phyloP scores from a whole-genome alignment of 2,888 invertebrate genomes.

The Rhagophthalmus giganteus region DNA sequence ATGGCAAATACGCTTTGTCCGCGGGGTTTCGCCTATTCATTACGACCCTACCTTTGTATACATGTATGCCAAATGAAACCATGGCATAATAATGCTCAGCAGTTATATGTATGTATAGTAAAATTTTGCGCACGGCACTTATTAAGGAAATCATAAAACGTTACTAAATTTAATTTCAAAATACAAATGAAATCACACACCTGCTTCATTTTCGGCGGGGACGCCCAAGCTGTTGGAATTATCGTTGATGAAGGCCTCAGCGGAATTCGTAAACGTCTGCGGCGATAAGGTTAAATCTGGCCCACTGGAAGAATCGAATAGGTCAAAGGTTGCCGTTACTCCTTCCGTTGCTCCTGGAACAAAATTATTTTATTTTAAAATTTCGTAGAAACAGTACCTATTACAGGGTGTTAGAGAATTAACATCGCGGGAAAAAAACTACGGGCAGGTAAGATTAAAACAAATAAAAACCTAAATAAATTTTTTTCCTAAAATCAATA shows the following conservation, averaged over 20 bases:
- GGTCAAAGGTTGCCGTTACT: conserved; percentile 58
- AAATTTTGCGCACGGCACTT: not conserved
- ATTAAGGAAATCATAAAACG: not conserved
- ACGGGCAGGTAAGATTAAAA: too few relatives aligned
- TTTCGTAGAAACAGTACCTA: too few relatives aligned
- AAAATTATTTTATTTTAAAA: too few relatives aligned
- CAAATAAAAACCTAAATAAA: too few relatives aligned
- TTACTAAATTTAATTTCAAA: not conserved
- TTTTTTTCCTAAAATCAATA: too few relatives aligned
- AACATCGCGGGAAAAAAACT: too few relatives aligned
- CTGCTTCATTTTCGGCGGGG: conserved; percentile 63
- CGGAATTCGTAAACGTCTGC: conserved; percentile 65
- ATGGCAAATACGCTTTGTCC: conserved; percentile 11
- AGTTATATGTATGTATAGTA: conserved; percentile 7
- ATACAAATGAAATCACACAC: conserved; percentile 48
- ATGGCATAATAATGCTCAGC: conserved; percentile 6
- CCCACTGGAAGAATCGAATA: conserved; percentile 64
- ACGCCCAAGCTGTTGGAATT: conserved; percentile 66
- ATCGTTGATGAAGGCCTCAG: conserved; percentile 67
- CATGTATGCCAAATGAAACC: conserved; percentile 3
- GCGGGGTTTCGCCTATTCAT: conserved; percentile 14
- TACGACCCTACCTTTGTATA: conserved; percentile 5
- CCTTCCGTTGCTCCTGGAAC: conserved; percentile 49
- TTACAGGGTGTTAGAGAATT: too few relatives aligned
- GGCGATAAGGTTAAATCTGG: conserved; percentile 65